Base-by-base conservation (phyloP, 2,888 invertebrate genomes). In the Coleophora deauratella region DNA sequence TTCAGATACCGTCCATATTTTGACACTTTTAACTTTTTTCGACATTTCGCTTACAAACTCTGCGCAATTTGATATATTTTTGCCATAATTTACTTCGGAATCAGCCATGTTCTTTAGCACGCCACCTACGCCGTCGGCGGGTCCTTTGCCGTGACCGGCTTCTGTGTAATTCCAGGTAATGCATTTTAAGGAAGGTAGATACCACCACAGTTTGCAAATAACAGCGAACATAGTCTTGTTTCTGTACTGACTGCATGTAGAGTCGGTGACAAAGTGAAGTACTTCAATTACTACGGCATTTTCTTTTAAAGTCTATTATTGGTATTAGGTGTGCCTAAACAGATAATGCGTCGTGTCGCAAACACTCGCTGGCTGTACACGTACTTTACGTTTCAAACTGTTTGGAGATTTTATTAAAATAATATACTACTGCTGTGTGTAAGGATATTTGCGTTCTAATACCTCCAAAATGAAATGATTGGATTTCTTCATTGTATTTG, bases 351-450 rank as follows among this genome's bases (percentile, higher is more conserved):
- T 51, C 54, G 42, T 66, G 66, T 37, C 42, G 38, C 38, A 62
- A 47, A 54, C 60, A n/a, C n/a, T n/a, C n/a, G n/a, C n/a, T n/a
- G n/a, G n/a, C n/a, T n/a, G n/a, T n/a, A n/a, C n/a, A n/a, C n/a
- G n/a, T 57, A 11, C 42, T 38, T 27, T 62, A 62, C 4, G 65
- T 40, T 43, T 62, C 59, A 47, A 62, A 62, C 33, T 57, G 27
- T 30, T 49, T 57, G 33, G n/a, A 45, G 10, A 35, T 34, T 35
- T 47, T 50, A 27, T 49, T 34, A 38, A 47, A 50, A 34, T 44
- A 35, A 39, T 70, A 70, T 4, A 64, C 46, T 8, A 71, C 61
- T 10, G 64, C 67, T 27, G 69, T 71, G 46, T 74, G 71, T n/a
- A 72, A 45, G 41, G 62, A 61, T 13, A 50, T 43, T 47, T 54